phyloP scores from a whole-genome alignment of 2,888 invertebrate species.

The Oscheius myriophilus region DNA sequence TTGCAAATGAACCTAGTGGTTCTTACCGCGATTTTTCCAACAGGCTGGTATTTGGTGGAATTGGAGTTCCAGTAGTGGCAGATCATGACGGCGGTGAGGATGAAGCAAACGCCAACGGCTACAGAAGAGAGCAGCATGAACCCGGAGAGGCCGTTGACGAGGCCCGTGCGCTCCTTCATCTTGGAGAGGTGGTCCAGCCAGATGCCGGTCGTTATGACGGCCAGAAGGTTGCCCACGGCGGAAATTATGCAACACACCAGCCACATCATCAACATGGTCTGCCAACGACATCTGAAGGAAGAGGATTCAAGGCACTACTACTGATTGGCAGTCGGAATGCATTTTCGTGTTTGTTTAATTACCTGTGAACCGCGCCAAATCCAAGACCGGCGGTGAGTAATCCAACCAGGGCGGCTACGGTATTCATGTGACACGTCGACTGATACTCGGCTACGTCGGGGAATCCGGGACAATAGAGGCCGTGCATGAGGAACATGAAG shows the following conservation, averaged over 20 bases:
- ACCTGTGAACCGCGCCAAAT: slow-evolving; percentile 67
- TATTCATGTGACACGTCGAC: slow-evolving; percentile 68
- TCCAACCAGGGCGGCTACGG: slow-evolving; percentile 66
- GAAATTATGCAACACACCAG: slow-evolving; percentile 66
- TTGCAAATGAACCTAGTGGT: background rate
- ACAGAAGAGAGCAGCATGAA: slow-evolving; percentile 67
- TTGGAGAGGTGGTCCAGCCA: slow-evolving; percentile 68
- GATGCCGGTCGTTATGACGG: slow-evolving; percentile 67
- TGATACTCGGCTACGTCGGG: slow-evolving; percentile 64
- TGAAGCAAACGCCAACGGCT: slow-evolving; percentile 67
- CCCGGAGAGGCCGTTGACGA: slow-evolving; percentile 66
- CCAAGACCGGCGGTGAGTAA: slow-evolving; percentile 67
- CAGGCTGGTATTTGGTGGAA: slow-evolving; percentile 65
- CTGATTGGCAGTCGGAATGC: too few relatives aligned
- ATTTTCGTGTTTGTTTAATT: background rate
- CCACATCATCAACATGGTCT: slow-evolving; percentile 67
- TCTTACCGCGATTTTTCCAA: slow-evolving; percentile 62
- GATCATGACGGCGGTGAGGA: slow-evolving; percentile 67
- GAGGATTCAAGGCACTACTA: too few relatives aligned
- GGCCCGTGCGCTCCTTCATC: slow-evolving; percentile 65
- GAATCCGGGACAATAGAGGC: slow-evolving; percentile 50
- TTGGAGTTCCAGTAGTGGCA: slow-evolving; percentile 69
- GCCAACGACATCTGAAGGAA: slow-evolving; percentile 58
- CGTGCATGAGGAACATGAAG: slow-evolving; percentile 58
- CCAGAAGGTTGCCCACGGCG: slow-evolving; percentile 64